Conservation (phyloP, 2,888 invertebrate genomes). For the Serripes groenlandicus region DNA sequence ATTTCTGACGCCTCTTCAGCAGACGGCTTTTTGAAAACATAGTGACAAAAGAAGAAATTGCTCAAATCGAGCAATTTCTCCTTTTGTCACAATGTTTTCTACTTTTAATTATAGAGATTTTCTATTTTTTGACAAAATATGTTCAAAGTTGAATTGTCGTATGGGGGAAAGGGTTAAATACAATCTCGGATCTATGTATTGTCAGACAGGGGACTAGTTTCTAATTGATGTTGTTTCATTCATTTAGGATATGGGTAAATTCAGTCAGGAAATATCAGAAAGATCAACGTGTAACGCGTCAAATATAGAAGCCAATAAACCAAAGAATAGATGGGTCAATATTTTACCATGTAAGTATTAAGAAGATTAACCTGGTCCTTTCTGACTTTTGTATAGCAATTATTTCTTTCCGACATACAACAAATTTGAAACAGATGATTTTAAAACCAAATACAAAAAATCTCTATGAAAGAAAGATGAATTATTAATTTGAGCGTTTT, state of each 20-base stretch:
- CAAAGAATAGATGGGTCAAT: constrained; percentile 91
- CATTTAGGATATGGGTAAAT: constrained; percentile 53
- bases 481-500: not conserved
- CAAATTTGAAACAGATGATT: no score
- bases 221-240: not conserved
- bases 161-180: no score
- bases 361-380: no score
- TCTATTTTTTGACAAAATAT: no score
- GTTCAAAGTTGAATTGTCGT: not conserved
- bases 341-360: constrained; percentile 91
- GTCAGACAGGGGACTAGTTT: no score
- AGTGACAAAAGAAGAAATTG: not conserved
- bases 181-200: no score
- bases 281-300: constrained; percentile 38
- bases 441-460: no score
- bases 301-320: constrained; percentile 88
- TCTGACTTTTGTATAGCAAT: no score
- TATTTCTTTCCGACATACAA: no score
- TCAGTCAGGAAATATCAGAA: constrained; percentile 25
- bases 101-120: not conserved
- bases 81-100: not conserved
- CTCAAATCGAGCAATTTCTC: not conserved
- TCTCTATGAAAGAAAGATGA: not conserved
- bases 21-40: not conserved
- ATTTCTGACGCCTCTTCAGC: no score